phyloP scores from a whole-genome alignment of 2,888 invertebrate genomes.

The Drosophila neotestacea region DNA sequence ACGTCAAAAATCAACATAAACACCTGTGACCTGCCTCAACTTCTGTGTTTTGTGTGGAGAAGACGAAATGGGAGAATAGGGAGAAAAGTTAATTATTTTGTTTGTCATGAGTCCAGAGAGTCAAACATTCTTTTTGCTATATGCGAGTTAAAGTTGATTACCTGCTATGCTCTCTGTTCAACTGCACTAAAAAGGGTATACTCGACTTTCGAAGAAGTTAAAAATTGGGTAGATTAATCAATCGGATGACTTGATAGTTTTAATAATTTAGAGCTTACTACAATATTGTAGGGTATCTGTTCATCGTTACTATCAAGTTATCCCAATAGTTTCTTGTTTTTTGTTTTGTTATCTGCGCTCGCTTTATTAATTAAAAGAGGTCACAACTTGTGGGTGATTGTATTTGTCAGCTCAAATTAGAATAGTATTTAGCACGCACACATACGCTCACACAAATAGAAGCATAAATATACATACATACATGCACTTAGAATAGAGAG shows the following conservation, averaged over 20 bases:
- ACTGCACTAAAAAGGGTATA: not conserved
- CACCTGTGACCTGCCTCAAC: slow-evolving; percentile 46
- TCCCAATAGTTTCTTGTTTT: not conserved
- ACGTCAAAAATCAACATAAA: slow-evolving; percentile 27
- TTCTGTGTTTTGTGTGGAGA: not conserved
- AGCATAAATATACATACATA: slow-evolving; percentile 7
- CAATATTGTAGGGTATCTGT: slow-evolving; percentile 3
- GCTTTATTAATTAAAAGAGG: slow-evolving; percentile 63
- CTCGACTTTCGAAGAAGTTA: not conserved
- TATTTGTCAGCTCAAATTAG: slow-evolving; percentile 50
- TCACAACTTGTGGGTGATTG: slow-evolving; percentile 34
- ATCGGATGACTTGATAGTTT: not conserved
- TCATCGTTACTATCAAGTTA: not conserved
- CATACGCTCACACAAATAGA: not conserved
- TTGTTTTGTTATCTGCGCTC: slow-evolving; percentile 34
- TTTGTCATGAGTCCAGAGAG: not conserved
- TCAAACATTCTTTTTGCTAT: not conserved
- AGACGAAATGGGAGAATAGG: not conserved
- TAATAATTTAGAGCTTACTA: no score
- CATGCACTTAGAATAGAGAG: not conserved
- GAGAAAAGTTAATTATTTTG: slow-evolving; percentile 10
- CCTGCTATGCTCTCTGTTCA: not conserved
- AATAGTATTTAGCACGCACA: slow-evolving; percentile 30
- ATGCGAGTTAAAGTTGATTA: not conserved
- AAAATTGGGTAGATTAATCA: not conserved